These are phyloP conservation scores for Periparus ater DNA, from an alignment of 2,797 vertebrate genomes.

Conservation along the genomic window DNA sequence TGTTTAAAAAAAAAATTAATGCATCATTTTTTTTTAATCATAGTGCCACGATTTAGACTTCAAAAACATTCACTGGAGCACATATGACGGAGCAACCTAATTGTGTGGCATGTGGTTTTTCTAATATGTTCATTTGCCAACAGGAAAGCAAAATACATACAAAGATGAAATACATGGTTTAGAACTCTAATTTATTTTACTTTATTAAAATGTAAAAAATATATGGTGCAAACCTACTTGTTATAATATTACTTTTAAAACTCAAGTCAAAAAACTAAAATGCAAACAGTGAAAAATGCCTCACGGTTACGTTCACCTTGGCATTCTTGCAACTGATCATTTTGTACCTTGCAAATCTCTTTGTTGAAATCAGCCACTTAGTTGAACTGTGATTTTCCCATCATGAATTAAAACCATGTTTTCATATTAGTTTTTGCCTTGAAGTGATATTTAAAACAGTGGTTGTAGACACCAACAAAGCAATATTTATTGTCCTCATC, in stretches of 20 bases:
- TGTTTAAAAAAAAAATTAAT: background rate
- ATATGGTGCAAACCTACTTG: background rate
- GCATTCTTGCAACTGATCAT: background rate
- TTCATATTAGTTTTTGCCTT: background rate
- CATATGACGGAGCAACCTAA: background rate
- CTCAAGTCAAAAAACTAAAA: background rate
- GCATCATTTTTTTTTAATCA: background rate
- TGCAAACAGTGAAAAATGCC: background rate
- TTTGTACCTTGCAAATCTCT: background rate
- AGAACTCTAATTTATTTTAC: background rate
- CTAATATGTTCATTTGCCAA: background rate
- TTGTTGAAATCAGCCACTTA: background rate
- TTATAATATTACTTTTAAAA: background rate
- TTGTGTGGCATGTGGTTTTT: background rate
- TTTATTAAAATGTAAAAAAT: background rate
- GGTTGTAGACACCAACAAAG: background rate
- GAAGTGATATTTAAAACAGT: background rate
- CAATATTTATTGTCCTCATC: background rate
- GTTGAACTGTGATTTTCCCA: background rate
- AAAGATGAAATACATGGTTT: background rate
- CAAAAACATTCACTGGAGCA: background rate
- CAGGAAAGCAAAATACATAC: background rate
- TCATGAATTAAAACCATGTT: background rate
- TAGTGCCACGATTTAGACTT: background rate
- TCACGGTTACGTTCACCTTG: background rate